Base-by-base conservation (phyloP, 2,113 vertebrate species). In the Arizona elegans region DNA sequence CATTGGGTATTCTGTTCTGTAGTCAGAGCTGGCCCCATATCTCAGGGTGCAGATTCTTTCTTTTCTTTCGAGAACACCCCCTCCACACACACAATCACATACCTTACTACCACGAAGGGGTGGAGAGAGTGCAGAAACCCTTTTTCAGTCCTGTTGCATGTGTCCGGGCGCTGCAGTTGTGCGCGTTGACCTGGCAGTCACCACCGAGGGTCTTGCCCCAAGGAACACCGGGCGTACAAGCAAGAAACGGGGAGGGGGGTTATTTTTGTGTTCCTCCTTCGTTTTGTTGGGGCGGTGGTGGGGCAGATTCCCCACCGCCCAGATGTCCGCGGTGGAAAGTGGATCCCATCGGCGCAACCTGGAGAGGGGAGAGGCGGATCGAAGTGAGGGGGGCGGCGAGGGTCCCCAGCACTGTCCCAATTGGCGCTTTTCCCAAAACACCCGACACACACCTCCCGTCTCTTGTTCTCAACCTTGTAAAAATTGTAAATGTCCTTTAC, bases 91-190 rank as follows among this genome's bases (percentile, higher is more conserved):
- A 24, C 58, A 24, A 9, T 8, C 23, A 26, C 58, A 59, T 2
- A 59, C 58, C 23, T 11, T 12, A n/a, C 62, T 12, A 70, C 62
- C 90, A 38, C 12, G 0, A 89, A 89, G 86, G 47, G 62, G 90
- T 94, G 9, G 50, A 59, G 75, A 93, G 94, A 95, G 96, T 96
- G 88, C 70, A 90, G 19, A 93, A 91, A 50, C 92, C 91, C 91
- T 12, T 93, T 26, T 33, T 55, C 29, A 58, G 1, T 55, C 91
- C 86, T 87, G 29, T 94, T 93, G 96, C 96, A 96, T 96, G 97
- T 91, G 21, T 19, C 96, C 94, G 89, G 70, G 93, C 93, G 87
- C 93, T 87, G 87, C 88, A 92, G 86, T 62, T 87, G 90, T n/a
- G 7, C 87, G 94, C 93, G 53, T 93, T 89, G 23, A 52, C 93